Evolutionary conservation across 2,797 vertebrate genomes (phyloP).

Genomic region (Erethizon dorsatum): DNA sequence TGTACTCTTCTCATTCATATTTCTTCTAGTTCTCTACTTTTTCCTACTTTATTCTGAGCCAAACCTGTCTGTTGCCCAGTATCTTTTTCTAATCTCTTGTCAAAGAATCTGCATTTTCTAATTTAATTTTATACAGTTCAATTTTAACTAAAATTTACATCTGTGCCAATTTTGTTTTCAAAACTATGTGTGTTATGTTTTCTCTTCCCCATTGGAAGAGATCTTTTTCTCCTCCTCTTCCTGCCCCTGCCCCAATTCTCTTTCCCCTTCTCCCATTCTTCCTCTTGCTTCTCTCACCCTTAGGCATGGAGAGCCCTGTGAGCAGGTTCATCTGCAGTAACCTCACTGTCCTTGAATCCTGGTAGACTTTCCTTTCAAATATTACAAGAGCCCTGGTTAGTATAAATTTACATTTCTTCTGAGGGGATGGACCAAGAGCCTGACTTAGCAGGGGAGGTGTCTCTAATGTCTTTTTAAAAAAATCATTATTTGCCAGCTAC

Average conservation of each 20-base stretch:
- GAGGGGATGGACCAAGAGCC: neutral
- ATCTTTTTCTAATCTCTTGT: neutral
- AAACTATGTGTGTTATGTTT: neutral
- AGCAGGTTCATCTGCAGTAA: neutral
- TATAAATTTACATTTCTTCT: constrained; percentile 6
- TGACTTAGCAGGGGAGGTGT: neutral
- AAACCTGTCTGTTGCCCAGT: neutral
- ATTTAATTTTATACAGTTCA: constrained; percentile 7
- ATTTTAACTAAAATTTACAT: constrained; percentile 54
- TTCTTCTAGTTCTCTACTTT: constrained; percentile 22
- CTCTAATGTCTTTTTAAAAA: neutral
- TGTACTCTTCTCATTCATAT: neutral
- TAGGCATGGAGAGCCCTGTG: neutral
- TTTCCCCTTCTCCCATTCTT: neutral
- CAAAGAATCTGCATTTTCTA: neutral
- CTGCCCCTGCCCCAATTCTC: neutral
- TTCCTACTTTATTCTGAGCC: neutral
- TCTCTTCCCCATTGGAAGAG: neutral
- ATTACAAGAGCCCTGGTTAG: constrained; percentile 26
- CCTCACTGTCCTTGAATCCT: constrained; percentile 50
- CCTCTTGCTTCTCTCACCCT: neutral
- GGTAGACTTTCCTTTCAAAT: constrained; percentile 45
- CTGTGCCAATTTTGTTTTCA: constrained; percentile 22
- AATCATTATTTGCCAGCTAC: neutral
- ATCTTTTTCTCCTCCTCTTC: neutral